Percentiles rank a stretch among this genome's conserved stretches.
phyloP scores from a whole-genome alignment of 2,797 vertebrate species.

The Thamnophis elegans region DNA sequence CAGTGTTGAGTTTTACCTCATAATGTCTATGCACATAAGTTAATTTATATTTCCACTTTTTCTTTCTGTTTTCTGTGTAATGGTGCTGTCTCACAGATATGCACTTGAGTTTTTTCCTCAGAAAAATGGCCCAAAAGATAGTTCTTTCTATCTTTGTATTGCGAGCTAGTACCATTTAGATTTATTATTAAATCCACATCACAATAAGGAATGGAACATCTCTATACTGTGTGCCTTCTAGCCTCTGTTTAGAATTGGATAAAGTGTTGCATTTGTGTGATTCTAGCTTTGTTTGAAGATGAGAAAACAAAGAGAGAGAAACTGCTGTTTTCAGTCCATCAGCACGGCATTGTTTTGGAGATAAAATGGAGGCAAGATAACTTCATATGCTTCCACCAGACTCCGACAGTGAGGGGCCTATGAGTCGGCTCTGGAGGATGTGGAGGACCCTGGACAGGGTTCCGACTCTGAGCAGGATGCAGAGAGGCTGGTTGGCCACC shows the following conservation, averaged over 20 bases:
- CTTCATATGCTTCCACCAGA: background rate
- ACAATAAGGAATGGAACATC: background rate
- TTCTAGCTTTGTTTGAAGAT: background rate
- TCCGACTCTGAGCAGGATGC: too few species aligned
- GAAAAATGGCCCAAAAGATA: background rate
- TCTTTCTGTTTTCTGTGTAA: background rate
- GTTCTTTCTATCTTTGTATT: background rate
- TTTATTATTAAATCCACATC: background rate
- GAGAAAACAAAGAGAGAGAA: background rate
- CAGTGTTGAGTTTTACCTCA: background rate
- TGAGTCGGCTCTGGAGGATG: too few species aligned
- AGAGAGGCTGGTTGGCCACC: too few species aligned
- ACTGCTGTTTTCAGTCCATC: background rate
- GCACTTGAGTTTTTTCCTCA: background rate
- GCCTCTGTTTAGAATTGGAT: background rate
- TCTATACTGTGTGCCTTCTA: background rate
- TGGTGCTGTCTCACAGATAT: background rate
- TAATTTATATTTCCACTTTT: background rate
- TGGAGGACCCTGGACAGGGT: too few species aligned
- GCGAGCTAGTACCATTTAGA: background rate
- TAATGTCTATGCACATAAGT: background rate
- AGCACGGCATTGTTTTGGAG: background rate
- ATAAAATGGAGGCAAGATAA: background rate
- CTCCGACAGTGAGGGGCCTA: too few species aligned
- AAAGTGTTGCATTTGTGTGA: background rate